phyloP scores from a whole-genome alignment of 2,888 invertebrate species.

The Biston stratarius region DNA sequence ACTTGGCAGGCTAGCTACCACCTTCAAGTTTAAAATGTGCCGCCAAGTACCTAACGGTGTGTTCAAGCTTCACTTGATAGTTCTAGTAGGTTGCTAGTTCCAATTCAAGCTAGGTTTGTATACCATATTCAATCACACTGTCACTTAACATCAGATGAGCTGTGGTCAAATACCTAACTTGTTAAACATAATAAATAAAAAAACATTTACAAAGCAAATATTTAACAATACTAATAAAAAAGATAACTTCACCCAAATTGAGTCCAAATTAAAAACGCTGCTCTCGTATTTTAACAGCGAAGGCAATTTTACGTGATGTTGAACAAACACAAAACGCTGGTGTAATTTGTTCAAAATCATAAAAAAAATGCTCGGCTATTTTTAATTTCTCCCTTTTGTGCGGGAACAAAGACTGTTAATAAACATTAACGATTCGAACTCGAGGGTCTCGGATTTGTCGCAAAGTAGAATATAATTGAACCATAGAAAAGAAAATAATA shows the following conservation, averaged over 20 bases:
- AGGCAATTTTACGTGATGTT: slow-evolving; percentile 44
- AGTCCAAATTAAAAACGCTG: slow-evolving; percentile 29
- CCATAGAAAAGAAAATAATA: neutral
- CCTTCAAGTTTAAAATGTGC: too few species aligned
- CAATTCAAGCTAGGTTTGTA: too few species aligned
- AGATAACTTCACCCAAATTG: slow-evolving; percentile 31
- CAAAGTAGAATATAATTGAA: slow-evolving; percentile 10
- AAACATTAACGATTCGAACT: slow-evolving; percentile 50
- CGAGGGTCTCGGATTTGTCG: slow-evolving; percentile 17
- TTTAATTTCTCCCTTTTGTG: slow-evolving; percentile 48
- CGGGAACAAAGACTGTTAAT: slow-evolving; percentile 51
- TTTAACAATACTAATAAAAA: slow-evolving; percentile 31
- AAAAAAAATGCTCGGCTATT: slow-evolving; percentile 42
- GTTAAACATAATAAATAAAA: neutral
- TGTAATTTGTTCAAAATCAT: slow-evolving; percentile 36
- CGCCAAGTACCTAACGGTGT: too few species aligned
- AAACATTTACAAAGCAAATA: slow-evolving; percentile 10
- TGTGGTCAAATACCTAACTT: too few species aligned
- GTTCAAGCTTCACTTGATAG: too few species aligned
- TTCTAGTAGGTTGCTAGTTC: too few species aligned
- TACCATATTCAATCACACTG: too few species aligned
- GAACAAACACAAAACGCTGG: slow-evolving; percentile 38
- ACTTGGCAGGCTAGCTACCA: too few species aligned
- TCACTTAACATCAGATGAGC: too few species aligned
- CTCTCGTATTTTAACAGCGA: slow-evolving; percentile 33